Base-by-base conservation (phyloP, 2,888 invertebrate genomes). In the Troilus luridus region DNA sequence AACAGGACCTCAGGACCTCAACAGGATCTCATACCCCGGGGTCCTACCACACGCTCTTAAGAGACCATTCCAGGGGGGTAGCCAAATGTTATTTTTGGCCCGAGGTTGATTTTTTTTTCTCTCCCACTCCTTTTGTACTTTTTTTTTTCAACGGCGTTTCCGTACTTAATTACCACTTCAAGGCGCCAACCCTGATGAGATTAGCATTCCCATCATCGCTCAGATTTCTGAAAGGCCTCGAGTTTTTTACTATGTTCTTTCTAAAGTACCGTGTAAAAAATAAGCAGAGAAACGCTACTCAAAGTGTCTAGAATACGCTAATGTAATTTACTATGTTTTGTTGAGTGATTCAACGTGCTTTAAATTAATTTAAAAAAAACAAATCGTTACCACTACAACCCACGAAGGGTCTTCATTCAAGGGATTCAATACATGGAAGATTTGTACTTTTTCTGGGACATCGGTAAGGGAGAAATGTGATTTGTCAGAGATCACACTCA, bases 1-100 rank as follows among this genome's bases (percentile, higher is more conserved):
- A 85, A 85, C 85, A 56, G 41, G 85, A 85, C 56, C 41, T 41
- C 41, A 41, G 41, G 41, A 41, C 41, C 41, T 41, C 41, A 41
- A 41, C 41, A 41, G 41, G 41, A 41, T 41, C 85, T 85, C 11
- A 58, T 85, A 85, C 85, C 85, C 85, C 56, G 56, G 85, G 56
- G 41, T 85, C 56, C 56, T 56, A 85, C 85, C 85, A 58, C 81
- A 81, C 8, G 81, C 56, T 58, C 85, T 85, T 85, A 85, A 85
- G 56, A n/a, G 85, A 56, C 85, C 85, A 85, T 85, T 85, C 85
- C 56, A 85, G n/a, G 58, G 17, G n/a, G 3, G 81, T 56, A 17
- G 85, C 21, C 21, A 21, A 58, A 85, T 56, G 85, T 56, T 85
- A 85, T 85, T 85, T 56, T 19, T 56, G 85, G 21, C 85, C 56